Evolutionary conservation across 2,797 vertebrate genomes (phyloP), one percentile per base, ranked within the genome.

Genomic region (Chloroceryle amazona): DNA sequence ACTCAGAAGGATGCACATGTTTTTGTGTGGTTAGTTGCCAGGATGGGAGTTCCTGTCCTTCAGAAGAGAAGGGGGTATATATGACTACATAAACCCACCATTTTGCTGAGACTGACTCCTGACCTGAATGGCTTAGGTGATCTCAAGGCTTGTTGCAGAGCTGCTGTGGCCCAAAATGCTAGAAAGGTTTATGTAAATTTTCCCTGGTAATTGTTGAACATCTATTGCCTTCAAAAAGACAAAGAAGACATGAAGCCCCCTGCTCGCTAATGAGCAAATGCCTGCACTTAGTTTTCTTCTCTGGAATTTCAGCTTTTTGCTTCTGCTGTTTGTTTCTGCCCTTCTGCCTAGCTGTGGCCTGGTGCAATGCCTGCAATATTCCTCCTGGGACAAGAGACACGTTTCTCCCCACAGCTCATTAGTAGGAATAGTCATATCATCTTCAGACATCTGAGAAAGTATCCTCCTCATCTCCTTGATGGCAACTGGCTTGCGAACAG

Each of bases 381-480:
- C 39, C 91, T 78, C 81, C 41, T 54, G 86, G 90, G 94, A 85
- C 46, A 76, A 74, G 71, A 89, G 81, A 93, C 60, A 80, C 14
- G 2, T 92, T 93, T 95, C 66, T 92, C 52, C 82, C 94, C 91
- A 80, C 62, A 91, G 83, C 47, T 92, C 25, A 41, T 96, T 75
- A 93, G 78, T 8, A 86, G 71, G 67, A 89, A 57, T 67, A 19
- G 58, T 67, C 60, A 35, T 95, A 95, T 80, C 89, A 92, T 93
- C 67, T 82, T 84, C 83, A 93, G 78, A 57, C 73, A 90, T 94
- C 91, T 96, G 89, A 95, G 91, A 93, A 94, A 88, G 72, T 62
- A 67, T 60, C 73, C 18, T 91, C 39, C 42, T 82, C 49, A 13
- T 86, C 81, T 86, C 46, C 70, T 89, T 41, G 33, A 80, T 67